phyloP scores from a whole-genome alignment of 2,113 vertebrate genomes.

The Nothocercus nigrocapillus region DNA sequence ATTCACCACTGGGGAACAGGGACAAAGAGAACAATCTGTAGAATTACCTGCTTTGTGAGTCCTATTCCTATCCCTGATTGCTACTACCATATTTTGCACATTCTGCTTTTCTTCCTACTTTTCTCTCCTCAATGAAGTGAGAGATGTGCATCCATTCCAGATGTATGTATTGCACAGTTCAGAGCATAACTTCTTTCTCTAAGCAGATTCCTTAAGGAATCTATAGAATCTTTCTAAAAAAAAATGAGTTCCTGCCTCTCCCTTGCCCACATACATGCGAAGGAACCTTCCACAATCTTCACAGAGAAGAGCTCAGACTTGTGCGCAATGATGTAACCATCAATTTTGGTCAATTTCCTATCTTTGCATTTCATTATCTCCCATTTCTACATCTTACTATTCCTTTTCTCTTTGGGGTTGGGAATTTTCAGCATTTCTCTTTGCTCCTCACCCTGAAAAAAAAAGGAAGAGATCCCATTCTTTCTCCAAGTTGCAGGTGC shows the following conservation, averaged over 20 bases:
- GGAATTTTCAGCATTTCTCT: background rate
- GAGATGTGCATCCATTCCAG: background rate
- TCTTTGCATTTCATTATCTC: background rate
- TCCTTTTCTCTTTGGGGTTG: background rate
- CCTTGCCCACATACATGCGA: background rate
- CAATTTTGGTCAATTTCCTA: background rate
- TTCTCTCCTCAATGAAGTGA: background rate
- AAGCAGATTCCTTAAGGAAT: background rate
- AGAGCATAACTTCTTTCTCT: background rate
- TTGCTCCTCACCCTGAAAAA: background rate
- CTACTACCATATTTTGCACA: background rate
- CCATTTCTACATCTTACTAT: background rate
- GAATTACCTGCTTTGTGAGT: background rate
- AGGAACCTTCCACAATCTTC: background rate
- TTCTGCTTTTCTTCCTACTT: background rate
- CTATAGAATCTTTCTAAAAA: rapidly evolving
- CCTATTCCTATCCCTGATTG: background rate
- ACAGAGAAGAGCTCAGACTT: background rate
- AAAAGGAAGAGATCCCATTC: background rate
- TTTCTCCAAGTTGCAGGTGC: background rate
- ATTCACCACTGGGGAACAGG: background rate
- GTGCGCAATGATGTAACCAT: background rate
- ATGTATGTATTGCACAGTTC: background rate
- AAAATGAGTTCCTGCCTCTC: background rate
- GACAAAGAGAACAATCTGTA: background rate